Base-by-base conservation (phyloP, 2,113 vertebrate species). In the Saccopteryx bilineata region DNA sequence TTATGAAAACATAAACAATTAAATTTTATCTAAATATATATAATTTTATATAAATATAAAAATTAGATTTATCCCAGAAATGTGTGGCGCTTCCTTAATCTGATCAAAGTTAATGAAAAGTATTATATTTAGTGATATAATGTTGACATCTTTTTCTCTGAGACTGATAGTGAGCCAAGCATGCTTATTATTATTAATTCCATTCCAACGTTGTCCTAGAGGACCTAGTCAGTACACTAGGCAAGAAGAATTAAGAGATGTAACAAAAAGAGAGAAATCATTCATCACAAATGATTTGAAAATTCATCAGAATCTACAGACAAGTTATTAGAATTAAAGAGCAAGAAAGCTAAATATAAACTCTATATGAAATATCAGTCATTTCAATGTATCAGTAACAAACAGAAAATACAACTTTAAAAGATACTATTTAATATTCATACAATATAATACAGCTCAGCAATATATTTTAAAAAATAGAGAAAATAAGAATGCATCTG, bases 271-370 rank as follows among this genome's bases (percentile, higher is more conserved):
- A 63, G 12, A 69, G 10, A 78, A 76, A 72, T 56, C n/a, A 66
- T 87, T 75, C 66, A 61, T 33, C 56, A 13, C 6, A 52, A 54
- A 31, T 88, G 10, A 68, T n/a, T 89, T 9, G 10, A 24, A 21
- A 66, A 33, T 50, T 33, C 23, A 69, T 4, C 52, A 63, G 4
- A 65, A 87, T 46, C 63, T 78, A 54, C 0, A 74, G 9, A 7
- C 33, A 19, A 92, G 24, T 75, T 76, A 39, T 72, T 15, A 89
- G 17, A 87, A 87, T 78, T 91, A 72, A 71, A 93, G 50, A 79
- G 26, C 3, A 72, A 88, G 21, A 87, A 23, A 19, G 13, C 1
- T 65, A 2, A 0, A 52, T 79, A 93, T n/a, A 72, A 87, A 76
- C 50, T 39, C 28, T 72, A 83, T 15, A 76, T 26, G 28, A 48